Base-by-base conservation (phyloP, 2,797 vertebrate species). In the Sparidentex hasta region DNA sequence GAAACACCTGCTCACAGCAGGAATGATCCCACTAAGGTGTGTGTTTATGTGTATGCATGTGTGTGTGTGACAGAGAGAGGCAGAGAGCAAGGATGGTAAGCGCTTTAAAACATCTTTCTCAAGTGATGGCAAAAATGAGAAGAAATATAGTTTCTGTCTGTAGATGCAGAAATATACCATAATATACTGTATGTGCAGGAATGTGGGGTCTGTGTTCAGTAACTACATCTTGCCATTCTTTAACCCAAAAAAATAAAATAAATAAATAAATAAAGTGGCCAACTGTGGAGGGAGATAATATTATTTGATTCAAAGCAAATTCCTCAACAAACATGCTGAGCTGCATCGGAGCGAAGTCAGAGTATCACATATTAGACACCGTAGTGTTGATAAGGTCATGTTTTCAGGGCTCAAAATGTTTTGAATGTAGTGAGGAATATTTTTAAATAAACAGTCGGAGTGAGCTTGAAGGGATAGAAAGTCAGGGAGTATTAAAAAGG, bases 1-100 rank as follows among this genome's bases (percentile, higher is more conserved):
- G 82, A 82, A 80, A 85, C 86, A 88, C 78, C 80, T 84, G 76
- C 76, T 80, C 77, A 70, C 83, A 80, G 74, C 51, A 69, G 48
- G 74, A 75, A 46, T 17, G 50, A 52, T 52, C 21, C 43, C 17
- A 27, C 58, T 61, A 23, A 62, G 43, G 71, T 63, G 38, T 54
- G 70, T 72, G 64, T 68, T 47, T 74, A 38, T 80, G 46, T 48
- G 29, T 65, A 44, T 81, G 58, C 18, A 16, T 52, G 65, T 63
- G 51, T 72, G 59, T n/a, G 20, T 65, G 18, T 51, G 27, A 51
- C 18, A 33, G 11, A 52, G 46, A 21, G 8, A 71, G 23, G 54
- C 7, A 48, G 25, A 55, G 14, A 48, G 44, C 67, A 64, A 74
- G 48, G 27, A 65, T 13, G 25, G 27, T 38, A 59, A 76, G 54